phyloP scores from a whole-genome alignment of 2,797 vertebrate species.

The Bradypodion ventrale region DNA sequence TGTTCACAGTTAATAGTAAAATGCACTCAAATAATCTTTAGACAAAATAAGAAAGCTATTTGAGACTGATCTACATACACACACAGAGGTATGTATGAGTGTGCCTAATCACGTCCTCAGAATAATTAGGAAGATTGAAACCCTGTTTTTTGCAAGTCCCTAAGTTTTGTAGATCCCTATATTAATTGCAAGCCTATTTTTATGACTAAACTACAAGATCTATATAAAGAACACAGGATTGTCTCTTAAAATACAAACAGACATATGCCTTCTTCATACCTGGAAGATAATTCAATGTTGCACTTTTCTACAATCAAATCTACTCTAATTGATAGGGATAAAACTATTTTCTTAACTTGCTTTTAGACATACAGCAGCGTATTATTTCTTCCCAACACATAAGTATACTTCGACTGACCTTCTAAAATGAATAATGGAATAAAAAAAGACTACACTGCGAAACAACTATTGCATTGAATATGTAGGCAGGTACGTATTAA shows the following conservation, averaged over 20 bases:
- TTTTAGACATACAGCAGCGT: background rate
- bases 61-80: slow-evolving; percentile 36
- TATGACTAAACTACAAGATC: slow-evolving; percentile 29
- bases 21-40: slow-evolving; percentile 50
- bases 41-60: slow-evolving; percentile 34
- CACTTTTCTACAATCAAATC: background rate
- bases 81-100: background rate
- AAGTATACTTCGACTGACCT: background rate
- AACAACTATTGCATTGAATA: background rate
- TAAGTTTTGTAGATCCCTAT: slow-evolving; percentile 40
- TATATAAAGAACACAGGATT: slow-evolving; percentile 29
- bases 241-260: slow-evolving; percentile 21
- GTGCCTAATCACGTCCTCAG: background rate
- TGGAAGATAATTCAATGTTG: background rate
- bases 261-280: background rate
- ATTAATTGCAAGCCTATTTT: background rate
- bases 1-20: slow-evolving; percentile 35
- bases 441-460: background rate
- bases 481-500: background rate
- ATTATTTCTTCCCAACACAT: background rate
- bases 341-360: background rate
- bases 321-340: background rate
- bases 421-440: background rate
- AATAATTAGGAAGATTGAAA: slow-evolving; percentile 49
- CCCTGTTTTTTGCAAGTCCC: background rate